phyloP scores from a whole-genome alignment of 1,140 invertebrate species.

The Papilio machaon region DNA sequence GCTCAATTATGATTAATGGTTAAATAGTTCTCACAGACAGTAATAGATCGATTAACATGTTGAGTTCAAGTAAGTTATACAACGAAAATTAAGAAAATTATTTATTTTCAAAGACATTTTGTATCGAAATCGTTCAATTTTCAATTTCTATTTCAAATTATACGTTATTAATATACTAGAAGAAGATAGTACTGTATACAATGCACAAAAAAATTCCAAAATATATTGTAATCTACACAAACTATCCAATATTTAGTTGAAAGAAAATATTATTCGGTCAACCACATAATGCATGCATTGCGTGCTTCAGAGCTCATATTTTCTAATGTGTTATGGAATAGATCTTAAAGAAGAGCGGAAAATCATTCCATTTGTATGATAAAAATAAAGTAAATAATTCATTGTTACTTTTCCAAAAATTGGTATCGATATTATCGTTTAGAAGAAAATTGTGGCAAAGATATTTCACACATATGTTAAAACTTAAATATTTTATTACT shows the following conservation, averaged over 20 bases:
- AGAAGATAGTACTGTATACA: too few species aligned
- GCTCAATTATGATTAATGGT: conserved; percentile 19
- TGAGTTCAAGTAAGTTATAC: neutral
- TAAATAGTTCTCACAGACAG: conserved; percentile 4
- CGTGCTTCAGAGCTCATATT: conserved; percentile 24
- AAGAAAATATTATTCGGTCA: conserved; percentile 13
- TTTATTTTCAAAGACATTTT: neutral
- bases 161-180: too few species aligned
- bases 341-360: conserved; percentile 24
- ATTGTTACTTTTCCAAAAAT: neutral
- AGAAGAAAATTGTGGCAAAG: neutral
- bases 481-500: neutral
- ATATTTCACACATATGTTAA: neutral
- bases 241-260: neutral
- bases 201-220: too few species aligned
- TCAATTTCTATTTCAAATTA: too few species aligned
- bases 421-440: neutral
- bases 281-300: conserved; percentile 30
- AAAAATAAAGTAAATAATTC: conserved; percentile 25
- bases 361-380: conserved; percentile 30
- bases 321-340: conserved; percentile 29
- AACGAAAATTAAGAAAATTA: neutral
- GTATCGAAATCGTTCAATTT: too few species aligned
- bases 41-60: neutral
- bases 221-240: neutral